Evolutionary conservation across 1,140 invertebrate genomes (phyloP).

Genomic region (Pentalonia nigronervosa): DNA sequence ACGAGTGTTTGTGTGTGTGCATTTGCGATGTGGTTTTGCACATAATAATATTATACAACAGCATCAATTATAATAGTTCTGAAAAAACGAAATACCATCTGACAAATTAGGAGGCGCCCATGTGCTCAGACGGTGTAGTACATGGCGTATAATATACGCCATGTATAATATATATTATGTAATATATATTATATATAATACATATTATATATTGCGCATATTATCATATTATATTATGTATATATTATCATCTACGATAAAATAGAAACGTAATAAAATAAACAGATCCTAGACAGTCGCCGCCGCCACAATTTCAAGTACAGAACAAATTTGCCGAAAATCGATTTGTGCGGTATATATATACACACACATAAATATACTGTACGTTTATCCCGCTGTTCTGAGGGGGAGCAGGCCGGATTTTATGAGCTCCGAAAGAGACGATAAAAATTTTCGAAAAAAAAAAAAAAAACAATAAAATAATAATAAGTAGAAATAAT

Average conservation of each 20-base stretch:
- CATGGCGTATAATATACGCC: background rate
- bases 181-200: too few species aligned
- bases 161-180: too few species aligned
- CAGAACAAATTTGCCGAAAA: constrained; percentile 24
- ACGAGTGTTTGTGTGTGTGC: background rate
- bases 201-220: too few species aligned
- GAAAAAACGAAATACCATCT: background rate
- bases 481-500: constrained; percentile 36
- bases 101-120: background rate
- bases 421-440: constrained; percentile 4
- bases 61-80: background rate
- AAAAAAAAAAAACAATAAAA: constrained; percentile 25
- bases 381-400: background rate
- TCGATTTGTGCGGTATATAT: background rate
- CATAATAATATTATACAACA: background rate
- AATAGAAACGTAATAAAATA: constrained; percentile 10
- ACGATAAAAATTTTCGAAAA: constrained; percentile 9
- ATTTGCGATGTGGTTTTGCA: background rate
- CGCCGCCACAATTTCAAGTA: background rate
- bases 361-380: too few species aligned
- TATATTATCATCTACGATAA: constrained; percentile 1
- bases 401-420: background rate
- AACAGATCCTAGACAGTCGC: background rate
- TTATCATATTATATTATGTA: background rate
- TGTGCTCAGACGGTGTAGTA: background rate